A percentile compares a stretch with the other conserved stretches of the same genome.
These are phyloP conservation scores for Cydia pomonella DNA, from an alignment of 1,140 invertebrate species.

Conservation along the genomic window DNA sequence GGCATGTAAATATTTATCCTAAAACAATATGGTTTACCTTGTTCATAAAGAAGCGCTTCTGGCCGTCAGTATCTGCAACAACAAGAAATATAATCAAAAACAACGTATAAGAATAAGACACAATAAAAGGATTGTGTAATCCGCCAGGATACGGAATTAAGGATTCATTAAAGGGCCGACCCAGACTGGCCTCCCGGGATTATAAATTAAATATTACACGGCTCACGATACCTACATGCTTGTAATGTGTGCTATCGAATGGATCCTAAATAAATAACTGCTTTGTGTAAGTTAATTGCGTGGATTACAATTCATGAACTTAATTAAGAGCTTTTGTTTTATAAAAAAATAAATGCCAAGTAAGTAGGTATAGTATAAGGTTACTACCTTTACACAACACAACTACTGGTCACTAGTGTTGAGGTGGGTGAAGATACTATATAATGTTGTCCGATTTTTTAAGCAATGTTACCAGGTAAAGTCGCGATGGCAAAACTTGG, in stretches of 20 bases:
- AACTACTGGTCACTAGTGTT: background rate
- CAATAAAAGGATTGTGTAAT: slow-evolving; percentile 6
- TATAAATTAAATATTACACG: slow-evolving; percentile 28
- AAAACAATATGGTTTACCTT: no score
- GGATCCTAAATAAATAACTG: slow-evolving; percentile 17
- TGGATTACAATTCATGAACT: background rate
- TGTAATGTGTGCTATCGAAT: background rate
- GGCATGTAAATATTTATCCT: no score
- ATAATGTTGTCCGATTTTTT: no score
- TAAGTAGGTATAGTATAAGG: background rate
- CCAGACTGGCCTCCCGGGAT: slow-evolving; percentile 1
- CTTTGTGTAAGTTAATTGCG: slow-evolving; percentile 23
- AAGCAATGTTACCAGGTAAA: no score
- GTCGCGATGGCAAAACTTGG: no score
- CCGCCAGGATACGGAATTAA: background rate
- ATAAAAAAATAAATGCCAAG: background rate
- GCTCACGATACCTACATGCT: background rate
- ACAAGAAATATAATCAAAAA: background rate
- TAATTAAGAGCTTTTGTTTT: background rate
- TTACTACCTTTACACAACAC: no score
- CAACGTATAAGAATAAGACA: slow-evolving; percentile 11
- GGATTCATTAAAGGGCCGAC: slow-evolving; percentile 24
- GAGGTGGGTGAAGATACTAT: background rate
- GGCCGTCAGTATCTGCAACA: slow-evolving; percentile 14
- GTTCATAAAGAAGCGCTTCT: background rate